Base-by-base conservation (phyloP, 2,888 invertebrate species). In the Netelia virgata region DNA sequence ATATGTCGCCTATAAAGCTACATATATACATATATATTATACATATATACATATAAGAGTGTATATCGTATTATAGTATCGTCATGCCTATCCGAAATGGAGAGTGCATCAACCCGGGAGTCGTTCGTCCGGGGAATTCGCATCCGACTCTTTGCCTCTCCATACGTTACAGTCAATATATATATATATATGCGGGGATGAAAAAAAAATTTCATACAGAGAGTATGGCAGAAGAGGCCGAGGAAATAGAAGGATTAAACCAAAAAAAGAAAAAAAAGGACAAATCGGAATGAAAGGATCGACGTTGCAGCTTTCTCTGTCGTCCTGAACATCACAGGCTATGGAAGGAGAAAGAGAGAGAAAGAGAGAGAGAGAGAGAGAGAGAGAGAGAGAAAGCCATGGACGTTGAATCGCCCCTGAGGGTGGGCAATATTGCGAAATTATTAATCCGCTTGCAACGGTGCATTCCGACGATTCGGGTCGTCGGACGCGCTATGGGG, bases 391-490 rank as follows among this genome's bases (percentile, higher is more conserved):
- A 10, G 8, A 18, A 23, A 36, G 18, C 47, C 61, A 23, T 68
- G 57, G 73, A 20, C 61, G 81, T 61, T 53, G 78, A 63, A 63
- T 79, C 74, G 74, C 43, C 14, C 59, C 55, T 36, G 69, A 64
- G 61, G 68, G 28, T 61, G 59, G 50, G 80, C 77, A 63, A 84
- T 84, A 86, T 81, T 80, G 74, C 84, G 81, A 84, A 88, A 88
- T 89, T 88, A 88, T 88, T 88, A 88, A 89, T 89, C 81, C 87
- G 86, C 84, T 86, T 84, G 86, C 86, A 82, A 70, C 85, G 82
- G 41, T 79, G 82, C 81, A 64, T 63, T 78, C 66, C 81, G 59
- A 75, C 68, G 73, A 79, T 84, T 69, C 83, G 59, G 83, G 72
- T 86, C 85, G 83, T 83, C 85, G 83, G 82, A 74, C 79, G 53